A percentile compares a stretch with the other conserved stretches of the same genome.
Conservation (phyloP, 2,113 vertebrate genomes). For the Stomatorhinus ivindoensis region DNA sequence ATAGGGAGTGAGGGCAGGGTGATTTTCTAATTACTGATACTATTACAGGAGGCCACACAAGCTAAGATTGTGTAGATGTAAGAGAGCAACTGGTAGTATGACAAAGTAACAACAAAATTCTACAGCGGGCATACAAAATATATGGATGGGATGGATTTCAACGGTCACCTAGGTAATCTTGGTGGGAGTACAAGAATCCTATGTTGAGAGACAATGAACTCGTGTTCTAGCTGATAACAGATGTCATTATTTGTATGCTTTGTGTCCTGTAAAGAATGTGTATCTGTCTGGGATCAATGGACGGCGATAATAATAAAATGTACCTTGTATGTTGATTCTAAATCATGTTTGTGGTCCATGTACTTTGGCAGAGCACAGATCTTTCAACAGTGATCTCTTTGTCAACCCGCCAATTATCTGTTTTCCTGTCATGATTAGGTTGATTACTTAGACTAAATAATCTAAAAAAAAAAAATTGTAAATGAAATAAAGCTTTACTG, state of each 20-base stretch:
- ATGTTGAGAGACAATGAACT: background rate
- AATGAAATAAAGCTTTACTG: background rate
- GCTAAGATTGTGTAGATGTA: background rate
- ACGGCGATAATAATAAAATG: background rate
- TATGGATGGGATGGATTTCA: background rate
- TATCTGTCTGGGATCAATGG: background rate
- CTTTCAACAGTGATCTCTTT: background rate
- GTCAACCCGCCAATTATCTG: background rate
- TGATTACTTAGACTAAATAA: background rate
- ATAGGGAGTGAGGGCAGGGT: background rate
- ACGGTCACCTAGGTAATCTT: background rate
- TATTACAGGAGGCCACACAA: background rate
- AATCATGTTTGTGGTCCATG: background rate
- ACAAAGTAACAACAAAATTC: background rate
- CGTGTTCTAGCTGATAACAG: background rate
- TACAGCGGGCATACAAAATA: background rate
- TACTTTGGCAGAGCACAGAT: background rate
- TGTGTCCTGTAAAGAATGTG: background rate
- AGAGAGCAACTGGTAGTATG: background rate
- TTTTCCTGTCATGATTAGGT: background rate
- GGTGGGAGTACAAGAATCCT: background rate
- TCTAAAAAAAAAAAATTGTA: background rate
- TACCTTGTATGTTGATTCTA: background rate
- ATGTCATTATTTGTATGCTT: background rate
- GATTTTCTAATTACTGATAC: background rate